These are phyloP conservation scores for Tenebrosternarchus preto DNA, from an alignment of 2,113 vertebrate species.

Conservation along the genomic window DNA sequence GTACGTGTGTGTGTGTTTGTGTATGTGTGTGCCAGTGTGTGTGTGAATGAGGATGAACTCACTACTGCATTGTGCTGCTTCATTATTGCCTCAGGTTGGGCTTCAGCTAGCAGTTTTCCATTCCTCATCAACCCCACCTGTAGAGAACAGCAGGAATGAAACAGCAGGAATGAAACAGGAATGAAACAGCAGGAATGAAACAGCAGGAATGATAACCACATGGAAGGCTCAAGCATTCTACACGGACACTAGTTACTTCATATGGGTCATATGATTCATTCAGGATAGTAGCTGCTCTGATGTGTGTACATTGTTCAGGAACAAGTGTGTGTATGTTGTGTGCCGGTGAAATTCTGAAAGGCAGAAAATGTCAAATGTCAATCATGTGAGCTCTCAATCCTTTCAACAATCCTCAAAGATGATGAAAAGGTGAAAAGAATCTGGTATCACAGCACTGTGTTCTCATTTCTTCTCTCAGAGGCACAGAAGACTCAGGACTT, in stretches of 20 bases:
- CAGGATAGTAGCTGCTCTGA: background rate
- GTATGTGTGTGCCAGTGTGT: background rate
- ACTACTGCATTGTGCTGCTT: slow-evolving; percentile 71
- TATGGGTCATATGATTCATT: background rate
- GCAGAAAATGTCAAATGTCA: no score
- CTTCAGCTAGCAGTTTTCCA: slow-evolving; percentile 73
- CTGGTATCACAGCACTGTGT: no score
- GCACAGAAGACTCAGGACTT: no score
- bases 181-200: background rate
- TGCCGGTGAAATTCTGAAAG: no score
- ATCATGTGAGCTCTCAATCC: no score
- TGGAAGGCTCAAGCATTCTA: background rate
- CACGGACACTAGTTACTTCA: no score
- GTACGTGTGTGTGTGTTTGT: background rate
- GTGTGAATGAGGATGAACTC: slow-evolving; percentile 8
- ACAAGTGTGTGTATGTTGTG: background rate
- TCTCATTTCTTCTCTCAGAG: no score
- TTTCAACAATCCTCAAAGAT: no score
- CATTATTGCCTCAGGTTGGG: slow-evolving; percentile 72
- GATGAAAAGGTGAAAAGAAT: no score
- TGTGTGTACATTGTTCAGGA: background rate
- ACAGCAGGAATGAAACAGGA: background rate
- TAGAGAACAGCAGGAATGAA: background rate
- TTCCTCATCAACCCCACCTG: slow-evolving; percentile 80
- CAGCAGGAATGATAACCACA: background rate